These are phyloP conservation scores for Pangasius mekongensis DNA, from an alignment of 2,797 vertebrate species.

Conservation along the genomic window DNA sequence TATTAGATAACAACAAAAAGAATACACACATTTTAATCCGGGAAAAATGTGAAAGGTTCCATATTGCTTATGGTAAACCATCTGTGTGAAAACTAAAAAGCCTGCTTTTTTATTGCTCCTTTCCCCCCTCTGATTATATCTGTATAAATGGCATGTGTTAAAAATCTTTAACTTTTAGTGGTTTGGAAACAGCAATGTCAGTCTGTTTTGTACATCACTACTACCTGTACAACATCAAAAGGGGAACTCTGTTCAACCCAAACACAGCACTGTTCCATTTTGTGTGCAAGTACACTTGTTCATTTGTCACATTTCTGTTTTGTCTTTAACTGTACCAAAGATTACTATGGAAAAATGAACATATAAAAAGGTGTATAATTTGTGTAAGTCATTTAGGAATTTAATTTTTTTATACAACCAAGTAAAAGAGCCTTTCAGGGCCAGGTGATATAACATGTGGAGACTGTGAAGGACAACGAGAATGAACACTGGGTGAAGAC, in stretches of 20 bases:
- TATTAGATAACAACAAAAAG: slow-evolving; percentile 76
- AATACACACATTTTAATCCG: slow-evolving; percentile 71
- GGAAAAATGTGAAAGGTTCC: slow-evolving; percentile 71
- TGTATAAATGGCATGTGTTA: slow-evolving; percentile 24
- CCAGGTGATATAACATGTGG: background rate
- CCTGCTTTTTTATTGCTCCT: slow-evolving; percentile 57
- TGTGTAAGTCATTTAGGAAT: background rate
- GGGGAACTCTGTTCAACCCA: background rate
- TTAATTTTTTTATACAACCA: background rate
- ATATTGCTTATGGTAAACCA: slow-evolving; percentile 74
- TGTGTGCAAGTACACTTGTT: background rate
- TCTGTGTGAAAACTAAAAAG: slow-evolving; percentile 72
- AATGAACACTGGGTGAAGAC: background rate
- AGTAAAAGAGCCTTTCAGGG: background rate
- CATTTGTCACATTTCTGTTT: background rate
- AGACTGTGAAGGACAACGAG: background rate
- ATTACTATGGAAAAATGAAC: background rate
- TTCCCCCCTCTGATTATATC: slow-evolving; percentile 44
- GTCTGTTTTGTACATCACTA: background rate
- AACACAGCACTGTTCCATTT: background rate
- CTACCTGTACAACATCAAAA: background rate
- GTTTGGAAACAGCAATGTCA: background rate
- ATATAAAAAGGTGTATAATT: background rate
- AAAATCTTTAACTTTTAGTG: slow-evolving; percentile 25
- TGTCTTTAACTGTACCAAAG: background rate